Evolutionary conservation across 2,888 invertebrate genomes (phyloP).

Genomic region (Capitulum mitella): DNA sequence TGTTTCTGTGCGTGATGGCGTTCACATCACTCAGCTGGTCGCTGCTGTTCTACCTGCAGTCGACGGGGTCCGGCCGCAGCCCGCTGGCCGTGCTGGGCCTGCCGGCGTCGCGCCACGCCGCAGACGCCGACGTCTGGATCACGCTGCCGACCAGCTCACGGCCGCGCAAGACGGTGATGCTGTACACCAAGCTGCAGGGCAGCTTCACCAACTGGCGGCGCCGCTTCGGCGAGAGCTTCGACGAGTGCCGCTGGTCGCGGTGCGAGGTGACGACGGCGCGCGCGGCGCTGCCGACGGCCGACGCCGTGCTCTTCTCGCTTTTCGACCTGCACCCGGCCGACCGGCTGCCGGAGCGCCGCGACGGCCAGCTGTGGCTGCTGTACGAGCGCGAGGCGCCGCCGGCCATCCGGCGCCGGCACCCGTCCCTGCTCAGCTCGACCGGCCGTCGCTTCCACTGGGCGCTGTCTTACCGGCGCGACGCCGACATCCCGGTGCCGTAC

Average conservation of each 20-base stretch:
- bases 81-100: background rate
- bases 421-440: background rate
- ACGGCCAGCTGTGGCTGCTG: conserved; percentile 59
- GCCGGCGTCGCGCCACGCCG: background rate
- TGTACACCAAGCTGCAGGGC: background rate
- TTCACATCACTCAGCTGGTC: background rate
- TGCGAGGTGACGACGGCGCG: background rate
- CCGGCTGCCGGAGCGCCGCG: conserved; percentile 50
- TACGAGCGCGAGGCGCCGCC: conserved; percentile 59
- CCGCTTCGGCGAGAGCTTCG: background rate
- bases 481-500: conserved; percentile 44
- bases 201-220: background rate
- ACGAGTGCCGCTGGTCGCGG: conserved; percentile 1
- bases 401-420: conserved; percentile 41
- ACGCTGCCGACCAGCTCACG: background rate
- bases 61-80: background rate
- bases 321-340: conserved; percentile 46
- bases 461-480: conserved; percentile 48
- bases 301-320: conserved; percentile 57
- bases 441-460: conserved; percentile 52
- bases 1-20: background rate
- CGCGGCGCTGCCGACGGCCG: conserved; percentile 47
- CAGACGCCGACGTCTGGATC: background rate
- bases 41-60: background rate
- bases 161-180: conserved; percentile 1